Evolutionary conservation across 2,797 vertebrate species (phyloP).

Genomic region (Molothrus aeneus): DNA sequence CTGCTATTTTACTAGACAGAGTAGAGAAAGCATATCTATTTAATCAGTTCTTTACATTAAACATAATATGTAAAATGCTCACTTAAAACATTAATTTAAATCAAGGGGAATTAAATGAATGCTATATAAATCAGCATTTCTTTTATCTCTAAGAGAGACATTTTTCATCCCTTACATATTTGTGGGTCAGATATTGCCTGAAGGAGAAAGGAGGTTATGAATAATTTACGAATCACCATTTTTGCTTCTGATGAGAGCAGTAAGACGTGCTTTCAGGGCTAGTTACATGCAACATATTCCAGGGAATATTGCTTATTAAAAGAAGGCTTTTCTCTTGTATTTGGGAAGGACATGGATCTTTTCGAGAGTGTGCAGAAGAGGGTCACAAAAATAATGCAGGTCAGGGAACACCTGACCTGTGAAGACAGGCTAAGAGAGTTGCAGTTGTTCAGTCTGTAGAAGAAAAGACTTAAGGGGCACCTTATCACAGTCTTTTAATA

Average conservation of each 20-base stretch:
- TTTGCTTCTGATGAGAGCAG: neutral
- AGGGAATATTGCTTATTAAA: neutral
- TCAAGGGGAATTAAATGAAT: neutral
- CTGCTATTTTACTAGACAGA: neutral
- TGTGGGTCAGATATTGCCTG: constrained; percentile 22
- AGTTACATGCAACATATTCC: neutral
- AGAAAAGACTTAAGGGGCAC: neutral
- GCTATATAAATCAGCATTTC: neutral
- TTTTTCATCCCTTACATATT: neutral
- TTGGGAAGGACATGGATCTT: neutral
- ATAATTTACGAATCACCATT: neutral
- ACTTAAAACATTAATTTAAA: neutral
- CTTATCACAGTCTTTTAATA: neutral
- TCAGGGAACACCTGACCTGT: neutral
- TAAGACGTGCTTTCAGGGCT: neutral
- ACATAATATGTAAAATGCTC: neutral
- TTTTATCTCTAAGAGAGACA: neutral
- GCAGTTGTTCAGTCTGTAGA: neutral
- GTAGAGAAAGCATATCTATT: neutral
- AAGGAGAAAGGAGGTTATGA: neutral
- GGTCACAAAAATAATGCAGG: neutral
- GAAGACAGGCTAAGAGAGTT: neutral
- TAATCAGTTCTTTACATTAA: neutral
- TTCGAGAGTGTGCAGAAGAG: neutral
- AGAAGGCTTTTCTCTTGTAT: neutral